Evolutionary conservation across 2,888 invertebrate species (phyloP).

Genomic region (Helobdella robusta): DNA sequence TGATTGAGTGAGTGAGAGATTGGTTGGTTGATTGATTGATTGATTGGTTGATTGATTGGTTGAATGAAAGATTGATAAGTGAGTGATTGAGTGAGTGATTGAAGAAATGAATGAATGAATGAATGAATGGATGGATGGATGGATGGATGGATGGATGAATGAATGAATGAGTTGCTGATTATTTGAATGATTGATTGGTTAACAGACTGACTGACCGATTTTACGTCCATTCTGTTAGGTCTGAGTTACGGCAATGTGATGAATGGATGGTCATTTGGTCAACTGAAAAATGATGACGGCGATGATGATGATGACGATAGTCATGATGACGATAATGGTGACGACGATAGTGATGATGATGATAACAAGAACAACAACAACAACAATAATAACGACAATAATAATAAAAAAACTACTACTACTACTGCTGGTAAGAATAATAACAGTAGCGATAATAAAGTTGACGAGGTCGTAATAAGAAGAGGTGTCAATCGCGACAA

Average conservation of each 20-base stretch:
- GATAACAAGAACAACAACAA: background rate
- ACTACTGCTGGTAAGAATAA: background rate
- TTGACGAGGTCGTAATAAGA: background rate
- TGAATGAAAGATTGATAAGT: background rate
- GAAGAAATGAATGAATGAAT: background rate
- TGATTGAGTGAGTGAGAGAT: background rate
- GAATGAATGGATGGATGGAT: background rate
- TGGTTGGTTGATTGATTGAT: background rate
- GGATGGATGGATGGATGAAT: background rate
- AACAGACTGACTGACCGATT: background rate
- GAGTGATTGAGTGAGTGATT: background rate
- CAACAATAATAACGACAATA: constrained; percentile 1
- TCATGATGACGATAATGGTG: background rate
- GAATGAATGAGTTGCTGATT: background rate
- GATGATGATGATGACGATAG: constrained; percentile 4
- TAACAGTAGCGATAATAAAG: background rate
- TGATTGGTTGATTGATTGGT: background rate
- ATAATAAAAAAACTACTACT: background rate
- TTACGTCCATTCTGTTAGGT: too few relatives aligned
- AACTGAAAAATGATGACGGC: too few relatives aligned
- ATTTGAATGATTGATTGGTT: background rate
- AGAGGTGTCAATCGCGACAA: background rate
- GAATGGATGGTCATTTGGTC: background rate
- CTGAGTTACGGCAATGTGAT: too few relatives aligned
- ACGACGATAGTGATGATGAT: background rate